Evolutionary conservation across 2,888 invertebrate genomes (phyloP).

Genomic region (Sinelater perroti): DNA sequence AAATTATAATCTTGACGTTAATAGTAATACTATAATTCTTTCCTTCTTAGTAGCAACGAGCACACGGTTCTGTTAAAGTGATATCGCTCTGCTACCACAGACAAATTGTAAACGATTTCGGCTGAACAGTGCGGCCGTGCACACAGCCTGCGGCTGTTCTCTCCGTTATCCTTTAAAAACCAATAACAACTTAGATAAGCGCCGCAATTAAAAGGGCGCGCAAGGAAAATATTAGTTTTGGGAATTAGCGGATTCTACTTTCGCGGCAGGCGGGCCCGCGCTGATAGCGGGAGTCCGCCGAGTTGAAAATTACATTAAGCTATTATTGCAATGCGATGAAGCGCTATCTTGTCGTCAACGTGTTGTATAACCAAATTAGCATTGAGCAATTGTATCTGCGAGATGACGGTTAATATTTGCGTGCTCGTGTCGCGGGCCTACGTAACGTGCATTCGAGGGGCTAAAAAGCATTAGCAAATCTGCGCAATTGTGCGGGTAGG

Average conservation of each 20-base stretch:
- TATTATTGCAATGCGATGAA: constrained; percentile 17
- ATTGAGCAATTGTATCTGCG: constrained; percentile 16
- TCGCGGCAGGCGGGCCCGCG: not conserved
- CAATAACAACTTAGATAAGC: constrained; percentile 11
- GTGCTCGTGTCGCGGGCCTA: constrained; percentile 14
- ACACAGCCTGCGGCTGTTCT: too few relatives aligned
- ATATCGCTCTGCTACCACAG: too few relatives aligned
- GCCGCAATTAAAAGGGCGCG: constrained; percentile 10
- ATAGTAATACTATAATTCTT: too few relatives aligned
- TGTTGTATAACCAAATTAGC: constrained; percentile 19
- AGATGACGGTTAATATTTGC: constrained; percentile 19
- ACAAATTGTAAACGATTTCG: too few relatives aligned
- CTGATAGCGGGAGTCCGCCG: constrained; percentile 6
- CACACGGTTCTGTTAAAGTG: too few relatives aligned
- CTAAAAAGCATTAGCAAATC: constrained; percentile 4
- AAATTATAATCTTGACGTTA: too few relatives aligned
- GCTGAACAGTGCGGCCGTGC: too few relatives aligned
- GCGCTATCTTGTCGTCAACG: constrained; percentile 16
- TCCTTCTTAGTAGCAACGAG: too few relatives aligned
- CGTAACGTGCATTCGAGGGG: constrained; percentile 5
- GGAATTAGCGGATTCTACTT: constrained; percentile 7
- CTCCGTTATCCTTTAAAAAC: constrained; percentile 14
- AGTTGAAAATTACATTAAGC: constrained; percentile 18
- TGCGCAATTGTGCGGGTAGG: constrained; percentile 9
- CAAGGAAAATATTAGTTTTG: constrained; percentile 19